Evolutionary conservation across 2,888 invertebrate species (phyloP).

Genomic region (Cotesia congregata): DNA sequence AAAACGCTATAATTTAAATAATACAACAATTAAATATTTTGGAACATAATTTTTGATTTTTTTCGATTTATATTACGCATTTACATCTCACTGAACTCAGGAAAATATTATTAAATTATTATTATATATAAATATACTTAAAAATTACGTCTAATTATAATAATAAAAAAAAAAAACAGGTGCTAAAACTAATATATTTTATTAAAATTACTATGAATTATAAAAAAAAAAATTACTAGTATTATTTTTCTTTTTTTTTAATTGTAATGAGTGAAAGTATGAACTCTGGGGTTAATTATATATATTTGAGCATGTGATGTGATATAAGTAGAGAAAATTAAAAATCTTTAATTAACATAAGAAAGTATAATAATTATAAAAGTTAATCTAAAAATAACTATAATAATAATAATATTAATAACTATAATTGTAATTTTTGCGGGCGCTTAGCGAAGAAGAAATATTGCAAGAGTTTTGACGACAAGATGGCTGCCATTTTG

Average conservation of each 20-base stretch:
- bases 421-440: background rate
- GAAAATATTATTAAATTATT: conserved; percentile 16
- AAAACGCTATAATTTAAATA: too few species aligned
- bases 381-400: background rate
- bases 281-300: background rate
- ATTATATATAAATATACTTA: conserved; percentile 15
- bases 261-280: background rate
- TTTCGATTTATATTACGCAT: conserved; percentile 4
- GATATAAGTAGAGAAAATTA: conserved; percentile 8
- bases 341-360: background rate
- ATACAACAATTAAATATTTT: conserved; percentile 15
- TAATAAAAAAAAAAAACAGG: conserved; percentile 6
- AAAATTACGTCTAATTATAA: conserved; percentile 11
- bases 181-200: background rate
- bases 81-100: conserved; percentile 22
- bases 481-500: background rate
- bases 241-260: background rate
- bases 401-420: background rate
- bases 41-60: background rate
- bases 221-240: background rate
- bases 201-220: background rate
- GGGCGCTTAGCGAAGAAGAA: background rate
- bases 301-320: conserved; percentile 2
- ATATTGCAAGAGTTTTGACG: background rate
- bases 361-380: conserved; percentile 19